Base-by-base conservation (phyloP, 2,113 vertebrate genomes). In the Aptenodytes patagonicus region DNA sequence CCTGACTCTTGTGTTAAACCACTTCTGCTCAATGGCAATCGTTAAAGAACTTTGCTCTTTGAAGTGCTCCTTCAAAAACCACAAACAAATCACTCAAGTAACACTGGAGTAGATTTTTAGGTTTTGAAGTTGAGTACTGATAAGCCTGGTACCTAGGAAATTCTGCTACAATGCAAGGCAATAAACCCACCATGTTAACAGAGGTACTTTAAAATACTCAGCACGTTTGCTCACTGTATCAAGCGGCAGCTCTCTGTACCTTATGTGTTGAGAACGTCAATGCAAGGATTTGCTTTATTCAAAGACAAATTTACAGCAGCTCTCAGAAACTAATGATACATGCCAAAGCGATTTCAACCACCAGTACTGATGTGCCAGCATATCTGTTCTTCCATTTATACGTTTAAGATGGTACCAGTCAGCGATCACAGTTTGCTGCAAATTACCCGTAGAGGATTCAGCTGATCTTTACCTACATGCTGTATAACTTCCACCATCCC, bases 41-140 rank as follows among this genome's bases (percentile, higher is more conserved):
- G 10, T 77, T 76, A 66, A 76, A 75, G 93, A 97, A 93, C 97
- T 97, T 96, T 95, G 95, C 52, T 96, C 97, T 95, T 94, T 87
- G 78, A 93, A 98, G 96, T 82, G 92, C 93, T 94, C 81, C 97
- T 97, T 97, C 94, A 97, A 82, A 97, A 98, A 94, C 96, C 93
- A 97, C 94, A 97, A 97, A 93, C 96, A 98, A 97, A 97, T 97
- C 94, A 93, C 88, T 97, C 93, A 58, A 93, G 40, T 86, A 97
- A 85, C 89, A 95, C 58, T 40, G 78, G 85, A 97, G 96, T 94
- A 96, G 93, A 93, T 89, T 97, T 98, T 95, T 96, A 95, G 91
- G 96, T 96, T 96, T 90, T 95, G 94, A 93, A 97, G 95, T 95
- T 69, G 83, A 97, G 95, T 82, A 65, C 94, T 60, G 96, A 98